phyloP scores from a whole-genome alignment of 2,888 invertebrate genomes.

The Leptinotarsa peninsularis region DNA sequence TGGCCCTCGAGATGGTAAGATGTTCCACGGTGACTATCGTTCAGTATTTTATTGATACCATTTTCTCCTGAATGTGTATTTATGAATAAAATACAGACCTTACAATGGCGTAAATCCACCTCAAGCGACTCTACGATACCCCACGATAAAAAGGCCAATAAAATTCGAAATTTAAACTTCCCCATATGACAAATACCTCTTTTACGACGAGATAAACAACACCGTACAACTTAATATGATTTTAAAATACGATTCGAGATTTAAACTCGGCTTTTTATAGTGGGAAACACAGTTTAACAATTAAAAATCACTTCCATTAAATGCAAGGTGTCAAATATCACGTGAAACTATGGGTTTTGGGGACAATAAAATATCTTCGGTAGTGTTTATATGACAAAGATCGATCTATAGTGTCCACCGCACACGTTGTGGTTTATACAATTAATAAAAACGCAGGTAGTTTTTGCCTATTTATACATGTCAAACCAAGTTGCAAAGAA shows the following conservation, averaged over 20 bases:
- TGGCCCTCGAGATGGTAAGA: not conserved
- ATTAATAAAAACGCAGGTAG: slow-evolving; percentile 60
- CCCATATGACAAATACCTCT: slow-evolving; percentile 40
- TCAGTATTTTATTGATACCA: slow-evolving; percentile 33
- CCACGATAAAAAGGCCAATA: slow-evolving; percentile 32
- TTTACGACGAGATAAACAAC: slow-evolving; percentile 39
- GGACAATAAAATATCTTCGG: slow-evolving; percentile 54
- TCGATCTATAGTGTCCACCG: slow-evolving; percentile 55
- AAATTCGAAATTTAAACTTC: slow-evolving; percentile 43
- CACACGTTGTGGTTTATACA: slow-evolving; percentile 57
- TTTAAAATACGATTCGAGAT: slow-evolving; percentile 30
- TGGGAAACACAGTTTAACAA: slow-evolving; percentile 38
- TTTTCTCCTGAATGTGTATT: slow-evolving; percentile 35
- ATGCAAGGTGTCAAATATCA: slow-evolving; percentile 57
- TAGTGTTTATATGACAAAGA: slow-evolving; percentile 57
- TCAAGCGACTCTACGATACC: slow-evolving; percentile 17
- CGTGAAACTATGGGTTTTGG: slow-evolving; percentile 51
- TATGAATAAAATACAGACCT: slow-evolving; percentile 25
- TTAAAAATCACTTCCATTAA: slow-evolving; percentile 53
- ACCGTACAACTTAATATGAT: slow-evolving; percentile 43
- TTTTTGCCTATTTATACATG: slow-evolving; percentile 59
- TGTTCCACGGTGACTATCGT: slow-evolving; percentile 23
- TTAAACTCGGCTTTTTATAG: slow-evolving; percentile 36
- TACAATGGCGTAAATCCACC: slow-evolving; percentile 31
- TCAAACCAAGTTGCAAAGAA: slow-evolving; percentile 34